Evolutionary conservation across 2,113 vertebrate species (phyloP), one percentile per base, ranked within the genome.

Genomic region (Ursus arctos): DNA sequence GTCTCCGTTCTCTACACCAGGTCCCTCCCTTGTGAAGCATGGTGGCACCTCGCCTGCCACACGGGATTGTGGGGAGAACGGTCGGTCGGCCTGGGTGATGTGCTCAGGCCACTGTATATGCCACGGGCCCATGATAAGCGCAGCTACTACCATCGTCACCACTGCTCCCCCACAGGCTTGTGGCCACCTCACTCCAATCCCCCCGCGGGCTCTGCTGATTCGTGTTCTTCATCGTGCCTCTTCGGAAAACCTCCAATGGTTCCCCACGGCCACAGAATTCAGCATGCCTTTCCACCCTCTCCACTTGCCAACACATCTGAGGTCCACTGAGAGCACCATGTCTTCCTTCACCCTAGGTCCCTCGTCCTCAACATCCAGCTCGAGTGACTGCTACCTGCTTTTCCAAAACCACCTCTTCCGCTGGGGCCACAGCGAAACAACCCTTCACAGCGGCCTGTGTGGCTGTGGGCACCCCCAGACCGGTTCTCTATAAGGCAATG

Each of bases 51-150:
- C 3, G 8, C 36, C 76, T 3, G 15, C 12, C 63, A 16, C 49
- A 9, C 3, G 36, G 13, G 51, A 22, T 22, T 24, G 9, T 0
- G 55, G 28, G 4, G 13, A 57, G 26, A 21, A 3, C 0, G 2
- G 19, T 31, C 4, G 2, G 47, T 26, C 12, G 33, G 51, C 2
- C 7, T 14, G 3, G 36, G n/a, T 11, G 40, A 28, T 0, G 18
- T 7, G 11, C 87, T 36, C 19, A n/a, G 87, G 15, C 8, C 77
- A 18, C 77, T 19, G 51, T 36, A 2, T 0, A 0, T 0, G 7
- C 6, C 11, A 26, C 4, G 7, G 55, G 47, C 80, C 43, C 8
- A 9, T 0, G 26, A 18, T 4, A 18, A 4, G 18, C 22, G 11
- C 21, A 49, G 91, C 2, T 1, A 3, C 63, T 11, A 6, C 2